Base-by-base conservation (phyloP, 2,113 vertebrate genomes). In the Cynocephalus volans region DNA sequence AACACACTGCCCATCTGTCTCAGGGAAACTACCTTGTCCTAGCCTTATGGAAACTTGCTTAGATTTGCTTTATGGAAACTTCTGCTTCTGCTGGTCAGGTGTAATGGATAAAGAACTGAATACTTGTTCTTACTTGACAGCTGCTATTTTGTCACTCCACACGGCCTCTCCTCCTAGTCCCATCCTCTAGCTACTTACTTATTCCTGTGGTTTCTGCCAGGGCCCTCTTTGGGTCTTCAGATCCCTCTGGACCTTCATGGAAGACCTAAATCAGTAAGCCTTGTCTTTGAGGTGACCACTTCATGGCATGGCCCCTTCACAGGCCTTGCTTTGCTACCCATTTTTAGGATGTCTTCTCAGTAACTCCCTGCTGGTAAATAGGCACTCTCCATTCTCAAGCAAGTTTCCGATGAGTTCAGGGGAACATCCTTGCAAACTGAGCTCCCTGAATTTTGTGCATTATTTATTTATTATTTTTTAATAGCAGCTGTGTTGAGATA, bases 401-500 rank as follows among this genome's bases (percentile, higher is more conserved):
- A 77, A 17, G 52, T 48, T 75, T 81, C 76, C 23, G 1, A 12
- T 45, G 41, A 28, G 48, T 76, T 88, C 11, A 11, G 23, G 80
- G 80, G 11, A 45, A 64, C 31, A 24, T 70, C 60, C n/a, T 76
- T 67, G 28, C 13, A 24, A 94, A 56, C 52, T 95, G 0, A 70
- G 17, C 93, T 93, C 8, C 33, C 24, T 52, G 50, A 67, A 60
- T 48, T 96, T 95, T 3, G 4, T 8, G 21, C 1, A 3, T 79
- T 82, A 21, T 82, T 56, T 67, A 62, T n/a, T 77, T 72, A 56
- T 76, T 76, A 76, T 33, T 52, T 77, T 77, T 64, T 64, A 60
- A 69, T 94, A 76, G 52, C 28, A 70, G 60, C 58, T 84, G 79
- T 41, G 62, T 89, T 77, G 83, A 94, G 90, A 3, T 76, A 19